Percentiles rank a stretch among this genome's conserved stretches.
Evolutionary conservation across 1,140 invertebrate species (phyloP).

Genomic region (Platyura marginata): DNA sequence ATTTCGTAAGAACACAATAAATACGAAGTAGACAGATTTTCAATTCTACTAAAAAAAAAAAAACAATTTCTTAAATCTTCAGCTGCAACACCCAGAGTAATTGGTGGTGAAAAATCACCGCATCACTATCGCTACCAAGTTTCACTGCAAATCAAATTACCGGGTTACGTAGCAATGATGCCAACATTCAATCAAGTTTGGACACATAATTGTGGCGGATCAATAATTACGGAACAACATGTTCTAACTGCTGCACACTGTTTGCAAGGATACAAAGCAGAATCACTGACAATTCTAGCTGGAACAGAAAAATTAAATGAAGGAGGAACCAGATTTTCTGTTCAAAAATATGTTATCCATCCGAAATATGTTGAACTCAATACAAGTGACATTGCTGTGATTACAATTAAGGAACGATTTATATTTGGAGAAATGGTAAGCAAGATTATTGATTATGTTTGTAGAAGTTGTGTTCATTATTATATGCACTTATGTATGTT

Average conservation of each 20-base stretch:
- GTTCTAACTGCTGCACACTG: constrained; percentile 25
- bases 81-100: too few relatives aligned
- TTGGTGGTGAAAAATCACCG: constrained; percentile 14
- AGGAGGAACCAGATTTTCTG: constrained; percentile 18
- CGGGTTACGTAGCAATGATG: not conserved
- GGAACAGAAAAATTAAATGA: constrained; percentile 26
- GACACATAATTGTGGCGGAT: constrained; percentile 23
- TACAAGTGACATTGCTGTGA: constrained; percentile 1
- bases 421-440: not conserved
- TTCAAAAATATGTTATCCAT: constrained; percentile 12
- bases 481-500: too few relatives aligned
- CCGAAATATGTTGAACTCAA: constrained; percentile 10
- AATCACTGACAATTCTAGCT: constrained; percentile 21
- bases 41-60: not conserved
- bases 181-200: constrained; percentile 6
- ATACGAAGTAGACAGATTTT: too few relatives aligned
- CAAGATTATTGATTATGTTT: too few relatives aligned
- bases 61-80: too few relatives aligned
- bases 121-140: constrained; percentile 18
- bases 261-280: constrained; percentile 13
- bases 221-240: constrained; percentile 18
- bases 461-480: too few relatives aligned
- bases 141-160: constrained; percentile 10
- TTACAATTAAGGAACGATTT: not conserved
- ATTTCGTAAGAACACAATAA: too few relatives aligned